Evolutionary conservation across 2,888 invertebrate genomes (phyloP), one percentile per base, ranked within the genome.

Genomic region (Apomyelois bistriatella): DNA sequence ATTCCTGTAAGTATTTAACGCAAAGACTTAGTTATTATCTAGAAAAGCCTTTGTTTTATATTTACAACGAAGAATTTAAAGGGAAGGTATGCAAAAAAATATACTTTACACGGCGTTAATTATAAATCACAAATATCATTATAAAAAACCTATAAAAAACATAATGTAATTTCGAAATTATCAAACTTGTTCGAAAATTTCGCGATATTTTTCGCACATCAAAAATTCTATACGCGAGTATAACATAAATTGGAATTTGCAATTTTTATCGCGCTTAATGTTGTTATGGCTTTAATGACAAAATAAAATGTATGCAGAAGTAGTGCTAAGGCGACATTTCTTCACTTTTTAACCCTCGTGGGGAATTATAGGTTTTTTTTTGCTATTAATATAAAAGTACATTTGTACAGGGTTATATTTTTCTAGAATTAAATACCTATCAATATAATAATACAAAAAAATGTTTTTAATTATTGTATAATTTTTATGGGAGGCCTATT

Each of bases 211-310:
- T 46, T 35, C 46, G 32, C 46, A 32, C 46, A 46, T 46, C 46
- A 46, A 46, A 46, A 32, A 46, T 46, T 46, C 46, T 46, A 9
- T 30, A 46, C 46, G 15, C 46, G 46, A 15, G 32, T 32, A 35
- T 35, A 46, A 46, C 32, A 46, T 46, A 46, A 46, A 46, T 46
- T 46, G 46, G 32, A 32, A 46, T 46, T 46, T 32, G 46, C 32
- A 46, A 32, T 46, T 46, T 46, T 46, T 46, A 46, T 46, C 46
- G 35, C 46, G 32, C 46, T 5, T 46, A 46, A 43, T 43, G 13
- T 46, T 46, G 32, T 46, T 46, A 46, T 16, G 32, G 46, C 32
- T 46, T 32, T 15, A 46, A 28, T 0, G 15, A 32, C 13, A 38
- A 38, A 13, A 38, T 38, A 40, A 16, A 10, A 10, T 16, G 4